These are phyloP conservation scores for Halcyon senegalensis DNA, from an alignment of 2,113 vertebrate species.

Conservation along the genomic window DNA sequence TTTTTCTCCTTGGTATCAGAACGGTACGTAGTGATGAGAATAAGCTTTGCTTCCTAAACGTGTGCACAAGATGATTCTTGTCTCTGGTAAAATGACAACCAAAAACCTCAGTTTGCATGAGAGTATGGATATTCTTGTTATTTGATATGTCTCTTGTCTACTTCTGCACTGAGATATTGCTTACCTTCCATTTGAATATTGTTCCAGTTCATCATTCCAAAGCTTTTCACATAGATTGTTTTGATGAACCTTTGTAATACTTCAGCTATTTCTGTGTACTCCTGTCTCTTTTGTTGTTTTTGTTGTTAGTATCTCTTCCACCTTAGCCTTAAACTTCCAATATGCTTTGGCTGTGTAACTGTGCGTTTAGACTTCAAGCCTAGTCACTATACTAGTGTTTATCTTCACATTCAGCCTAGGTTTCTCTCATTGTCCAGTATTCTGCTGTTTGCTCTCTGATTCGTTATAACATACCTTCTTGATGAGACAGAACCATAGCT, in stretches of 20 bases:
- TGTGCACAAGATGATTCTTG: neutral
- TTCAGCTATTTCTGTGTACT: neutral
- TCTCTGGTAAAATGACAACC: neutral
- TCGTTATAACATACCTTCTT: neutral
- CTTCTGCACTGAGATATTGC: neutral
- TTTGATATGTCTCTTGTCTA: neutral
- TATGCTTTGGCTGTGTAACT: neutral
- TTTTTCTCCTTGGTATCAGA: neutral
- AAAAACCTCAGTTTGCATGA: neutral
- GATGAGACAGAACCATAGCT: neutral
- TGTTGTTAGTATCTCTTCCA: neutral
- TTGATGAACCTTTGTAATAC: neutral
- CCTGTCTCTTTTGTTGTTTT: neutral
- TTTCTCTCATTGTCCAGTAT: neutral
- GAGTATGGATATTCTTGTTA: neutral
- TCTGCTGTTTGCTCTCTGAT: neutral
- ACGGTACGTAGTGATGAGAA: neutral
- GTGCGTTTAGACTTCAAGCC: neutral
- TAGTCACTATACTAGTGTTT: fast-evolving
- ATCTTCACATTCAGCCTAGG: neutral
- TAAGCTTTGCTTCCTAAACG: neutral
- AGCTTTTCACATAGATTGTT: neutral
- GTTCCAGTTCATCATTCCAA: neutral
- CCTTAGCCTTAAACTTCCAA: neutral
- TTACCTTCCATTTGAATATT: neutral